Conservation (phyloP, 2,888 invertebrate genomes). For the Clusia tigrina region DNA sequence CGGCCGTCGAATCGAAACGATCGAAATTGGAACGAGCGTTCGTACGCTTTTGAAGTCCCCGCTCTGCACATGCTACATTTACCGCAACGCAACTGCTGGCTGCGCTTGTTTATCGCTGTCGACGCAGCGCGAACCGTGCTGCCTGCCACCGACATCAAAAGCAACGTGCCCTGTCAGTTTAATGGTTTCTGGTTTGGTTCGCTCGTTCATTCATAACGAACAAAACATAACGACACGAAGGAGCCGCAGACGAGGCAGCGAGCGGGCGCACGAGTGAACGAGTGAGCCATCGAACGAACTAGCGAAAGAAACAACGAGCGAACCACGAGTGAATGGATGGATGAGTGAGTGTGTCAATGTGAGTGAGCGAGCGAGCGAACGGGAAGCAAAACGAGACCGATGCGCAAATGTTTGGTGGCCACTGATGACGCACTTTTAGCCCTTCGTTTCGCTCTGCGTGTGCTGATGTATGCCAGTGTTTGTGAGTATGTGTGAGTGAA, state of each 20-base stretch:
- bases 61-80: not conserved
- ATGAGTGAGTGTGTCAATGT: not conserved
- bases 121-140: not conserved
- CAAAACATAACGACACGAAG: not conserved
- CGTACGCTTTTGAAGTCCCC: conserved; percentile 1
- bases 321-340: too few species aligned
- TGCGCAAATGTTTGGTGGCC: too few species aligned
- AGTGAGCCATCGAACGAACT: too few species aligned
- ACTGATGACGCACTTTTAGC: conserved; percentile 59
- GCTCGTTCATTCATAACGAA: not conserved
- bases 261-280: not conserved
- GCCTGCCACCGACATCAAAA: not conserved
- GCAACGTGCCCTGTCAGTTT: not conserved
- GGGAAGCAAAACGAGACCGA: too few species aligned
- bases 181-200: not conserved
- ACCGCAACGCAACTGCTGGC: not conserved
- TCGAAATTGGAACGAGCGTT: not conserved
- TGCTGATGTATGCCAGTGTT: not conserved
- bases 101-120: not conserved
- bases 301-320: not conserved
- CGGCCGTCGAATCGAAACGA: conserved; percentile 9
- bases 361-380: conserved; percentile 21
- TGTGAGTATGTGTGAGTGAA: not conserved
- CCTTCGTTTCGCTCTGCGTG: too few species aligned
- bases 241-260: not conserved